A percentile compares a stretch with the other conserved stretches of the same genome.
Evolutionary conservation across 2,113 vertebrate species (phyloP).

Genomic region (Lycocorax pyrrhopterus): DNA sequence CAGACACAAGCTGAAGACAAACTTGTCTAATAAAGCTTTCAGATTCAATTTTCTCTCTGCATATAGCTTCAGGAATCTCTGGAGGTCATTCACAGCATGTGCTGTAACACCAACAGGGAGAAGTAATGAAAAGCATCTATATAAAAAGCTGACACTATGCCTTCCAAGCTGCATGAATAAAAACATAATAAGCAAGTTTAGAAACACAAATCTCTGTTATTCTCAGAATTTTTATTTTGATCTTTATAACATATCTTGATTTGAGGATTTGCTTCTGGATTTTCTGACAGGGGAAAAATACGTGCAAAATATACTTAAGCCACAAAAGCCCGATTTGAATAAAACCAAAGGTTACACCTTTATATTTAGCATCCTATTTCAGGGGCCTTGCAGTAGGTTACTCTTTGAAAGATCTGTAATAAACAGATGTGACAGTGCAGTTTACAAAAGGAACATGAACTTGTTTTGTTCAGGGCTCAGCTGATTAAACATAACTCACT

Average conservation of each 20-base stretch:
- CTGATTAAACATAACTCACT: background rate
- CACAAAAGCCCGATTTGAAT: constrained; percentile 47
- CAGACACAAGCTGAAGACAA: constrained; percentile 73
- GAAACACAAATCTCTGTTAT: constrained; percentile 58
- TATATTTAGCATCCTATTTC: constrained; percentile 34
- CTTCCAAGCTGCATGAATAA: constrained; percentile 62
- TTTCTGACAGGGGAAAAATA: constrained; percentile 57
- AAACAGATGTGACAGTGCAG: background rate
- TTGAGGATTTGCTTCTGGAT: constrained; percentile 43
- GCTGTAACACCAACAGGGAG: constrained; percentile 71
- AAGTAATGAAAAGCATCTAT: constrained; percentile 77
- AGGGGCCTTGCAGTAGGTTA: background rate
- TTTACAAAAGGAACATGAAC: background rate
- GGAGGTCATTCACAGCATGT: constrained; percentile 78
- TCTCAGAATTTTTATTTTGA: constrained; percentile 60
- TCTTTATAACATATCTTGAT: constrained; percentile 47
- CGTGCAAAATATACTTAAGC: constrained; percentile 3
- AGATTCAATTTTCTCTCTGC: constrained; percentile 77
- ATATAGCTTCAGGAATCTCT: constrained; percentile 74
- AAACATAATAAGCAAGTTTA: constrained; percentile 72
- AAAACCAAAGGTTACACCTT: constrained; percentile 22
- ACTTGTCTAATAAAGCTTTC: constrained; percentile 82
- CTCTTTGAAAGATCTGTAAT: background rate
- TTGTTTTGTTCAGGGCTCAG: constrained; percentile 6
- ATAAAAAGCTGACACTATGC: constrained; percentile 74